Base-by-base conservation (phyloP, 2,113 vertebrate genomes). In the Psephotus haematonotus region DNA sequence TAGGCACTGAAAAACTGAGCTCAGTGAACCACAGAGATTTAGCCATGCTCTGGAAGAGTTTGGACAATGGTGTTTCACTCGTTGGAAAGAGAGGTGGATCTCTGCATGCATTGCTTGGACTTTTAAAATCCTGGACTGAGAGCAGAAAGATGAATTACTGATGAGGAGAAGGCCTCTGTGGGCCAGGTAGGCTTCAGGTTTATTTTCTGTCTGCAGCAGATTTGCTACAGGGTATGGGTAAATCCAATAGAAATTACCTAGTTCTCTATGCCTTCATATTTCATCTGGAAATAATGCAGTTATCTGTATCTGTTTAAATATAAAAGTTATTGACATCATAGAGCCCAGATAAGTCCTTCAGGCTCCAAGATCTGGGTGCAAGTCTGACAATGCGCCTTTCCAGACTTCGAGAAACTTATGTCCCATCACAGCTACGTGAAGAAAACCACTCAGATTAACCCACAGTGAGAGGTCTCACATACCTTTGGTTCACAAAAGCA, bases 211-310 rank as follows among this genome's bases (percentile, higher is more conserved):
- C 59, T 95, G 53, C 76, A 75, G 49, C n/a, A 74, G 63, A 86
- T 91, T 86, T 92, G 49, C 23, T 63, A 6, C 68, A 2, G 2
- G 74, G 79, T 91, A 86, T 72, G 52, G 39, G 10, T 67, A 86
- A 92, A 91, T 84, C 86, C 39, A 89, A 3, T 7, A 29, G 35
- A 85, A 74, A 90, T 79, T 90, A 82, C 39, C 41, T 3, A 39
- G 20, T 5, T 76, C 35, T 50, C 17, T 53, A 6, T 90, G 63
- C 41, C 43, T 62, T 27, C 28, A 11, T 46, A 41, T 82, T 93
- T 92, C 79, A 83, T 74, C 75, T 91, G 85, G 82, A 94, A 94
- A 77, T 82, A 93, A 91, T 67, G 52, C 11, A 46, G 35, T 59
- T 90, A 65, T 44, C 65, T 93, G 43, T 52, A 64, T 76, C 29